Evolutionary conservation across 2,113 vertebrate species (phyloP).

Genomic region (Xiphophorus couchianus): DNA sequence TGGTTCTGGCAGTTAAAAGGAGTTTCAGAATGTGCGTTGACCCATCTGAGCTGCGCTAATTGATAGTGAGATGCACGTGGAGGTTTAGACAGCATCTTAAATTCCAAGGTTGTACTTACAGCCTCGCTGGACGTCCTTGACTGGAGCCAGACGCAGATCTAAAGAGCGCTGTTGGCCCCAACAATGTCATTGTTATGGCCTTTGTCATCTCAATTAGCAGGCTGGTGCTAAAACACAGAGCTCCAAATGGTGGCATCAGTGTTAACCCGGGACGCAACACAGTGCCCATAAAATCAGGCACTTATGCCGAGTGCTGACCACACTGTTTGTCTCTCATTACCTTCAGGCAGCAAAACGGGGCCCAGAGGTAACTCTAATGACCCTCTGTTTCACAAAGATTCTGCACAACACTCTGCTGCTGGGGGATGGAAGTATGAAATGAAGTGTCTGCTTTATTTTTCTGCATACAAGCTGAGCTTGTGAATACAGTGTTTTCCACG

Average conservation of each 20-base stretch:
- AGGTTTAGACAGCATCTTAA: slow-evolving; percentile 64
- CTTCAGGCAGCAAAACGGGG: slow-evolving; percentile 61
- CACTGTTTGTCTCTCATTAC: slow-evolving; percentile 73
- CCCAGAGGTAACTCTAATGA: slow-evolving; percentile 68
- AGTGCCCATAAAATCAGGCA: slow-evolving; percentile 71
- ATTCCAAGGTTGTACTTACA: slow-evolving; percentile 72
- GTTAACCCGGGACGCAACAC: slow-evolving; percentile 72
- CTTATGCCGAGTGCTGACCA: slow-evolving; percentile 73
- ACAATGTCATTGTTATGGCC: slow-evolving; percentile 82
- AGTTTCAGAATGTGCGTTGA: slow-evolving; percentile 51
- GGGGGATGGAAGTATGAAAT: slow-evolving; percentile 51
- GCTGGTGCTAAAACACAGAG: slow-evolving; percentile 80
- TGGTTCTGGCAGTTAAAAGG: slow-evolving; percentile 55
- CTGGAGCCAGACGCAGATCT: slow-evolving; percentile 78
- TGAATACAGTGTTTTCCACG: not conserved
- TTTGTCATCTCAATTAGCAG: slow-evolving; percentile 81
- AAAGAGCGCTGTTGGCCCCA: slow-evolving; percentile 70
- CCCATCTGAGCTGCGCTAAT: slow-evolving; percentile 55
- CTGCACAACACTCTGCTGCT: slow-evolving; percentile 34
- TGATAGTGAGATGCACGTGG: slow-evolving; percentile 52
- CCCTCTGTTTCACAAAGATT: slow-evolving; percentile 60
- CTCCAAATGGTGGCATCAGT: slow-evolving; percentile 73
- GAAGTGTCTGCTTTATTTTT: slow-evolving; percentile 28
- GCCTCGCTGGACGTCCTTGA: slow-evolving; percentile 72
- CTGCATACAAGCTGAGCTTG: not conserved